Percentiles rank a stretch among this genome's conserved stretches.
Evolutionary conservation across 2,888 invertebrate genomes (phyloP).

Genomic region (Pycnomerus fuliginosus): DNA sequence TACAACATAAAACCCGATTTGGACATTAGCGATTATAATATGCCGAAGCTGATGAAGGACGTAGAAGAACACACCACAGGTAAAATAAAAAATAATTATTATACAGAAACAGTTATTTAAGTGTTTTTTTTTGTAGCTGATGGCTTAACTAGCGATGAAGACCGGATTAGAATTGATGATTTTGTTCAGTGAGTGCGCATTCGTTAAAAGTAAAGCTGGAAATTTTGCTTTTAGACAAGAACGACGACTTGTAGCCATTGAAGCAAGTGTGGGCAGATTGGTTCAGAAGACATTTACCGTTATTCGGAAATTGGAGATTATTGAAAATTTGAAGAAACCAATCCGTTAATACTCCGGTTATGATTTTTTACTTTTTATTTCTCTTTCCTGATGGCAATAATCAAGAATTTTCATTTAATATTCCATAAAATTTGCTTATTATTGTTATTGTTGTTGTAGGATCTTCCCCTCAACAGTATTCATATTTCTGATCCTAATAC

Average conservation of each 20-base stretch:
- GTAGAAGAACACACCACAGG: slow-evolving; percentile 26
- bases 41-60: slow-evolving; percentile 33
- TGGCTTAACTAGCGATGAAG: slow-evolving; percentile 1
- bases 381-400: no score
- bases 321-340: no score
- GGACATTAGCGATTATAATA: slow-evolving; percentile 37
- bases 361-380: no score
- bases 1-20: slow-evolving; percentile 58
- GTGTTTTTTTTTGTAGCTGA: background rate
- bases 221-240: slow-evolving; percentile 41
- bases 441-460: no score
- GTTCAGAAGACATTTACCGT: slow-evolving; percentile 35
- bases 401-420: no score
- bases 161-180: slow-evolving; percentile 35
- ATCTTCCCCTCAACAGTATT: no score
- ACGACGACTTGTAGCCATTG: slow-evolving; percentile 39
- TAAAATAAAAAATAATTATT: no score
- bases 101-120: background rate
- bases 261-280: slow-evolving; percentile 33
- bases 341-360: no score
- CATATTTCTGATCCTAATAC: no score
- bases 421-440: no score
- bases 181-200: slow-evolving; percentile 36
- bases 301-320: slow-evolving; percentile 38
- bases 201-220: background rate